Evolutionary conservation across 2,797 vertebrate species (phyloP), one percentile per base, ranked within the genome.

Genomic region (Rhinella marina): DNA sequence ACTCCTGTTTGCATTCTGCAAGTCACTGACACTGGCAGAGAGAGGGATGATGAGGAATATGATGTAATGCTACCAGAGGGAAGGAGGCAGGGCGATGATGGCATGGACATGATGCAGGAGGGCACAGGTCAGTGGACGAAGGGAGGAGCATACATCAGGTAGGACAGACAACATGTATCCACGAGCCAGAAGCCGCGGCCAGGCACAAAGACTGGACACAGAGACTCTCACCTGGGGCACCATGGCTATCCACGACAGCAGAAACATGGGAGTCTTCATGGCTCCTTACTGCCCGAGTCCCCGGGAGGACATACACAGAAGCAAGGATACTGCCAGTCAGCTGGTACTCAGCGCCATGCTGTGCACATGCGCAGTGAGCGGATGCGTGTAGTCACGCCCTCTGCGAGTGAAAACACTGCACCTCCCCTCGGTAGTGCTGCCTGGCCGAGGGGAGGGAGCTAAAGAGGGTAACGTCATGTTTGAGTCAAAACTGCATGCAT

Each of bases 341-440:
- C 85, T 84, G 86, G 62, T 89, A 68, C 75, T 76, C 76, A 76
- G 77, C 48, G 27, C 77, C 77, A 81, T 87, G n/a, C 25, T 75
- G 32, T 50, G 86, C 66, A 73, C 81, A 48, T 84, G 85, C 85
- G 88, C 85, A 73, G 7, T 25, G 13, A 3, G 29, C 13, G 13
- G 13, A 7, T 5, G 56, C 54, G 32, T 7, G 11, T 48, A 3
- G 17, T 12, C n/a, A 70, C 66, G 78, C 86, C 68, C 54, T 14
- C 66, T 21, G 3, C 41, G 11, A n/a, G 73, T 23, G 41, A 76
- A 16, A 41, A 72, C 70, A 50, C 5, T n/a, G 57, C 25, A 14
- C 3, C 14, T 77, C n/a, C 12, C 12, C 25, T 27, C 66, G 16
- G 11, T 12, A 59, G 57, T 11, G 61, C 23, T 7, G 61, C 61